These are phyloP conservation scores for Kryptopterus vitreolus DNA, from an alignment of 2,797 vertebrate species.

Conservation along the genomic window DNA sequence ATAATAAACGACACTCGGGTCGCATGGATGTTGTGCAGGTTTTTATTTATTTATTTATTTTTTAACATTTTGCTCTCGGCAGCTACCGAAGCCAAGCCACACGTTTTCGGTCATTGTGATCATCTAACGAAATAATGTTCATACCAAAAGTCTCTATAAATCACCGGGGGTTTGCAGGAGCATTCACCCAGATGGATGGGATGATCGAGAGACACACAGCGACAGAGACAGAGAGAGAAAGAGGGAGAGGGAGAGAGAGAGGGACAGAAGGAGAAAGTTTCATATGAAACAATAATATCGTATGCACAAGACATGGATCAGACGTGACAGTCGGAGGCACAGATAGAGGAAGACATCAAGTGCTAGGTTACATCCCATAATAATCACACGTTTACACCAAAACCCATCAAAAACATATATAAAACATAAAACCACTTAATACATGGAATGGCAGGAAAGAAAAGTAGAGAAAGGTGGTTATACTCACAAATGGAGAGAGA, in stretches of 20 bases:
- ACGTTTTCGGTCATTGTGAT: slow-evolving; percentile 74
- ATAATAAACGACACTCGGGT: background rate
- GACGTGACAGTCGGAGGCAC: slow-evolving; percentile 25
- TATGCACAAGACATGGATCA: slow-evolving; percentile 47
- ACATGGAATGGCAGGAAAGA: background rate
- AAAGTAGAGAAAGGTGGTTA: background rate
- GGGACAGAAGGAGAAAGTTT: slow-evolving; percentile 52
- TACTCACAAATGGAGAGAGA: too few species aligned
- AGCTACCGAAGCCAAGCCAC: slow-evolving; percentile 3
- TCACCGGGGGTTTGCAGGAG: slow-evolving; percentile 88
- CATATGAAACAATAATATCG: slow-evolving; percentile 48
- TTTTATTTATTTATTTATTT: too few species aligned
- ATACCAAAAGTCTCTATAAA: slow-evolving; percentile 94
- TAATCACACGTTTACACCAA: background rate
- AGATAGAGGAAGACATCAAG: background rate
- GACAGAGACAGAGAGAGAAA: slow-evolving; percentile 61
- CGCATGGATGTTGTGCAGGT: background rate
- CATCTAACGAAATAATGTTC: slow-evolving; percentile 78
- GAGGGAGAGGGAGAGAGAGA: slow-evolving; percentile 46
- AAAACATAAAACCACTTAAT: background rate
- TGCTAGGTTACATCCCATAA: background rate
- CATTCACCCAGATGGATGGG: slow-evolving; percentile 89
- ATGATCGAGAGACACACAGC: slow-evolving; percentile 76
- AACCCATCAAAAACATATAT: background rate
- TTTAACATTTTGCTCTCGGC: background rate